Evolutionary conservation across 2,797 vertebrate genomes (phyloP), one percentile per base, ranked within the genome.

Genomic region (Clarias pachynema): DNA sequence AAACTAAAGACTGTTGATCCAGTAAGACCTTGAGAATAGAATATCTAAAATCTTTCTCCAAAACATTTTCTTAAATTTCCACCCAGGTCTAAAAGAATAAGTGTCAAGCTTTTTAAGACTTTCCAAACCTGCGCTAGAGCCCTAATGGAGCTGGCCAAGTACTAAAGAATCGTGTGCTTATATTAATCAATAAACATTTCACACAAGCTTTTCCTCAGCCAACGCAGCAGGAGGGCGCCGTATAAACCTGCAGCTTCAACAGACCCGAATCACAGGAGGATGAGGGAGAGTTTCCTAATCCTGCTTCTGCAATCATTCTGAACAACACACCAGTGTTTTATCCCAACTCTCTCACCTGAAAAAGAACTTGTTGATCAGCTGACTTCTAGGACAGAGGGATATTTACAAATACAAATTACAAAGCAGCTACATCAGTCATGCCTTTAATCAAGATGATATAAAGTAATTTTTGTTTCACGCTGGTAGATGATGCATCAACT

Each of bases 321-420:
- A 20, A 79, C 59, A 79, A 79, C 22, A 60, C 53, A 24, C 59
- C 74, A 78, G 74, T 78, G 74, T 78, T 59, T 37, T 9, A 8
- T 44, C 8, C 10, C 37, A 40, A 57, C 37, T 63, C 34, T 26
- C 62, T n/a, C 37, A 44, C 24, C n/a, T 79, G 24, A 79, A n/a
- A 37, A 63, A 79, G 12, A 22, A 16, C 77, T 79, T 44, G 59
- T 18, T 63, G 24, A 63, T 65, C 44, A 79, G 37, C 14, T 37
- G 31, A 63, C 4, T 15, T 15, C 2, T 14, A 78, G 22, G 24
- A 79, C 59, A 79, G 77, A 4, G 22, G 59, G 2, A 40, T 44
- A 40, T 79, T n/a, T n/a, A n/a, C n/a, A n/a, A n/a, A n/a, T n/a
- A n/a, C n/a, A n/a, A n/a, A n/a, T n/a, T 24, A 34, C 29, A 59